Base-by-base conservation (phyloP, 2,797 vertebrate genomes). In the Leucoraja ocellata region DNA sequence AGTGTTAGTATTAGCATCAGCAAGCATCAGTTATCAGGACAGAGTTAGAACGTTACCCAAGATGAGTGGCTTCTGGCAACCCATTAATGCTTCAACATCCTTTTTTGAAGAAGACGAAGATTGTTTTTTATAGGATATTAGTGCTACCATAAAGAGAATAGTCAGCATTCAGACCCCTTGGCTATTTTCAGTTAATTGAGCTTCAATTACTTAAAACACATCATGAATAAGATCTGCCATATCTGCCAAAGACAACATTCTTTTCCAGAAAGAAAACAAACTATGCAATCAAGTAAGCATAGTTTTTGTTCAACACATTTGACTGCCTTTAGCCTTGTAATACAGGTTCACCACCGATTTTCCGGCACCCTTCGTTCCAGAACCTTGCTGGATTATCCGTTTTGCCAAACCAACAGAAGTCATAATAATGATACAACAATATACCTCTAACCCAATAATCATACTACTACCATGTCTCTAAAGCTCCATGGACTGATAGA, bases 181-280 rank as follows among this genome's bases (percentile, higher is more conserved):
- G 63, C 86, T 25, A 46, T 73, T 91, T 91, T 63, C 65, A 68
- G 84, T 63, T 36, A 90, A 90, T 68, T 90, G 84, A 90, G n/a
- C 61, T 68, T 68, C 61, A 25, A 71, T 46, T 46, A 16, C 65
- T 13, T 25, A 68, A 91, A 16, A 13, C 32, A n/a, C 68, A 25
- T 32, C 16, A 46, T 39, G 65, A 71, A 46, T 32, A 91, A 39
- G 32, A 32, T 32, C 32, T 32, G 32, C 32, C 32, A 61, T 4
- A 18, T 91, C 32, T 73, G 88, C 39, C 88, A 91, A 21, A 39
- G 36, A 73, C 65, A 73, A 91, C 71, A 36, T 39, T 18, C n/a
- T 91, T 63, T 91, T 71, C 10, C 11, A 8, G 32, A 36, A 91
- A 91, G 46, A 74, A 39, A 14, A 1, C 21, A 18, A 54, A 54